Conservation (phyloP, 2,113 vertebrate genomes). For the Pandion haliaetus region DNA sequence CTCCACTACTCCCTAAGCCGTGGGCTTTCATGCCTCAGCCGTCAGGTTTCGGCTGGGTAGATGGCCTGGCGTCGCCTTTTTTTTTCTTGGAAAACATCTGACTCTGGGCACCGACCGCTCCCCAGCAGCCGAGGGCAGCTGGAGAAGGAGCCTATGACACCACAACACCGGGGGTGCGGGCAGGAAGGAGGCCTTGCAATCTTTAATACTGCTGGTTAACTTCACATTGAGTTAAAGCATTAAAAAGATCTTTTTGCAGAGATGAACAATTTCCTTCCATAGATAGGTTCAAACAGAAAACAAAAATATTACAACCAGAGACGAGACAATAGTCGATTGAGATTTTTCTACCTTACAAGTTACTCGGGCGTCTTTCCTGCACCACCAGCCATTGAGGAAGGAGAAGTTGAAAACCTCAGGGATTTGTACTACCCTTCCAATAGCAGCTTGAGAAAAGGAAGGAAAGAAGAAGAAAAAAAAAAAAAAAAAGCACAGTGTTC, state of each 20-base stretch:
- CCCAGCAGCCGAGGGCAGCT: background rate
- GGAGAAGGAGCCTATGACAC: background rate
- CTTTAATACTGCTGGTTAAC: slow-evolving; percentile 7
- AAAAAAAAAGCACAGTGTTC: slow-evolving; percentile 57
- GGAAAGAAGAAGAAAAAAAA: background rate
- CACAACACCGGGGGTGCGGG: background rate
- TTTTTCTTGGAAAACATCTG: background rate
- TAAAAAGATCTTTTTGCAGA: background rate
- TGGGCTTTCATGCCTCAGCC: background rate
- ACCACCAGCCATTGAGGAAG: background rate
- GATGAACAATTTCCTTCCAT: slow-evolving; percentile 28
- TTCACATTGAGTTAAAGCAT: slow-evolving; percentile 23
- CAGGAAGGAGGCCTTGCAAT: background rate
- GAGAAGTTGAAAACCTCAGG: background rate
- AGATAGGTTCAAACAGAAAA: background rate
- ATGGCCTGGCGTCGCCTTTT: background rate
- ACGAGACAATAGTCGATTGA: background rate
- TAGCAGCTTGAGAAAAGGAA: slow-evolving; percentile 60
- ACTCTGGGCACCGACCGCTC: accelerated
- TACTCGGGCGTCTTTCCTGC: background rate
- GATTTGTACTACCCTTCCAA: slow-evolving; percentile 39
- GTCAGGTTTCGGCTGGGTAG: background rate
- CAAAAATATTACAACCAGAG: background rate
- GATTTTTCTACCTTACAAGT: background rate
- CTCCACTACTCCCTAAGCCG: background rate